Conservation (phyloP, 2,888 invertebrate genomes). For the Stegana nigrithorax region DNA sequence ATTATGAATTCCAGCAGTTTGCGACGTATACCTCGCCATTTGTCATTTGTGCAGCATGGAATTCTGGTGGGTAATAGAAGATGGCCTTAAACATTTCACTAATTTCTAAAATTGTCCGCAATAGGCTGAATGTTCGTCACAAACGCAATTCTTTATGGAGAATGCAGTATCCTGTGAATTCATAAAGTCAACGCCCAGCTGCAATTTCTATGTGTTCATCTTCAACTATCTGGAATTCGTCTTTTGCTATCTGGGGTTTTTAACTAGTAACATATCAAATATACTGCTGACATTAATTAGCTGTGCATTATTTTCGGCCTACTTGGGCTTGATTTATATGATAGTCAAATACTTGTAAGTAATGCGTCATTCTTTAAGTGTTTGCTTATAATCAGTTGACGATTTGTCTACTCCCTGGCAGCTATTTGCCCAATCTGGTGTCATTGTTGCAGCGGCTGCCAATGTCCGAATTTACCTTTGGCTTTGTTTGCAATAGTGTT, state of each 20-base stretch:
- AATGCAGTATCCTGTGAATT: neutral
- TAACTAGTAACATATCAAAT: no score
- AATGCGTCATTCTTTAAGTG: no score
- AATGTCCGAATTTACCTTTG: neutral
- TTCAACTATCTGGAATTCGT: neutral
- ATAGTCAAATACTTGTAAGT: constrained; percentile 10
- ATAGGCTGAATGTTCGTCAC: no score
- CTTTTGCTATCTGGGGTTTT: neutral
- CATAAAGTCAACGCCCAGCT: neutral
- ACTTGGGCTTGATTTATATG: neutral
- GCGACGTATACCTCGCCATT: neutral
- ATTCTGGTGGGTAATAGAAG: neutral
- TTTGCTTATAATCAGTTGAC: no score
- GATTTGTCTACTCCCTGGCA: no score
- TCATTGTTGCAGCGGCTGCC: neutral
- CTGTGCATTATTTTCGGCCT: no score
- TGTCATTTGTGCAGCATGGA: neutral
- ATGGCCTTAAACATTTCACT: no score
- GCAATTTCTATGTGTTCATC: neutral
- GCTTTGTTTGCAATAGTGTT: neutral
- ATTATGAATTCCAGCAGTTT: no score
- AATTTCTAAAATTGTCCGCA: no score
- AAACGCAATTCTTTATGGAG: neutral
- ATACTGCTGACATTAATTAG: neutral
- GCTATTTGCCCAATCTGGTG: neutral